Percentiles rank a stretch among this genome's conserved stretches.
These are phyloP conservation scores for Gandaritis pyraliata DNA, from an alignment of 2,888 invertebrate species.

Conservation along the genomic window DNA sequence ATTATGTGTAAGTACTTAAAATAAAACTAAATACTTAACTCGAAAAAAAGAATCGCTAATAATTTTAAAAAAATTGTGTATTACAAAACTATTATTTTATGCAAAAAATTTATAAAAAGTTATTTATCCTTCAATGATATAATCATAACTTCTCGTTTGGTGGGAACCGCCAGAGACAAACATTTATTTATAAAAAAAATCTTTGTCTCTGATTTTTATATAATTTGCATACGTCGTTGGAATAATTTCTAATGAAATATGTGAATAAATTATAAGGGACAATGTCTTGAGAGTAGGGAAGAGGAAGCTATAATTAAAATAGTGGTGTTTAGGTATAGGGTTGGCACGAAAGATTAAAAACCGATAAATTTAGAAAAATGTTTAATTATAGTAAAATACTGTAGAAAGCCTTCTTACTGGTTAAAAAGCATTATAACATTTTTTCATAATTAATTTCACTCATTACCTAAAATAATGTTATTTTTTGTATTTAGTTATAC, in stretches of 20 bases:
- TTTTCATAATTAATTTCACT: too few species aligned
- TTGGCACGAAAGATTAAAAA: conserved; percentile 42
- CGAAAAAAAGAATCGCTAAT: too few species aligned
- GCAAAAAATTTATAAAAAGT: conserved; percentile 41
- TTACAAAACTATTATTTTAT: conserved; percentile 14
- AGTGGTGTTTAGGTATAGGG: conserved; percentile 60
- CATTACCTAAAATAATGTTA: too few species aligned
- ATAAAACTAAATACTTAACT: too few species aligned
- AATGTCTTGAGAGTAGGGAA: conserved; percentile 77
- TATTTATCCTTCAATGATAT: conserved; percentile 42
- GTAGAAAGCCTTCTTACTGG: too few species aligned
- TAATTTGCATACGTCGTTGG: conserved; percentile 72
- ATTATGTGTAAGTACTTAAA: too few species aligned
- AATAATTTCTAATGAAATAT: conserved; percentile 72
- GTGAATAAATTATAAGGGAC: conserved; percentile 77
- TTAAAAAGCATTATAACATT: too few species aligned
- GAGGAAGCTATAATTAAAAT: conserved; percentile 79
- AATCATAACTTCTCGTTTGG: conserved; percentile 61
- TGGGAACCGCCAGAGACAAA: conserved; percentile 76
- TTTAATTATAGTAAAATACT: too few species aligned
- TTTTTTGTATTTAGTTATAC: too few species aligned
- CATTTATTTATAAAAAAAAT: conserved; percentile 46
- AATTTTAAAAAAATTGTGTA: not conserved
- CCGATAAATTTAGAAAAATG: not conserved
- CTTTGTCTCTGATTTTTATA: conserved; percentile 75